These are phyloP conservation scores for Congeria kusceri DNA, from an alignment of 2,888 invertebrate species.

Conservation along the genomic window DNA sequence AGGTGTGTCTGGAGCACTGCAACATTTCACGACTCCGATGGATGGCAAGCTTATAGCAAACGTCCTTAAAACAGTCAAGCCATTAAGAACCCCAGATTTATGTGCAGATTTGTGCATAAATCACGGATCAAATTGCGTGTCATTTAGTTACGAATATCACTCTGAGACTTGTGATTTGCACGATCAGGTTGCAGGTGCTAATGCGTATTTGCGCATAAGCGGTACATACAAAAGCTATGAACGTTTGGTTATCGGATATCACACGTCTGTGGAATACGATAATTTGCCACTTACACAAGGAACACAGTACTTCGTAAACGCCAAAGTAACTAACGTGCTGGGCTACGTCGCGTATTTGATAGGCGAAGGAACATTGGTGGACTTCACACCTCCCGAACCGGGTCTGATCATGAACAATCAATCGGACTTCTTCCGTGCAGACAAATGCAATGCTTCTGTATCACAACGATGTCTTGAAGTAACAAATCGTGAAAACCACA, in stretches of 20 bases:
- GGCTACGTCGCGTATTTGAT: constrained; percentile 66
- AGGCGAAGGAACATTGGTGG: constrained; percentile 69
- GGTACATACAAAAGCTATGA: constrained; percentile 72
- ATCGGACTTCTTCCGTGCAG: constrained; percentile 53
- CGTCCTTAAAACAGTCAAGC: constrained; percentile 49
- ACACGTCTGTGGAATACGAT: constrained; percentile 57
- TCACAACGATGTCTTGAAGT: constrained; percentile 67
- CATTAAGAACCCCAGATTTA: constrained; percentile 27
- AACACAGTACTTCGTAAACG: constrained; percentile 69
- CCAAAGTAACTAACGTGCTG: constrained; percentile 64
- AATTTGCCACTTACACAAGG: constrained; percentile 65
- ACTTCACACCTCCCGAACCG: constrained; percentile 74
- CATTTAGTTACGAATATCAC: constrained; percentile 73
- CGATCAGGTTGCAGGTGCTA: constrained; percentile 66
- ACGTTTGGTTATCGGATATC: constrained; percentile 68
- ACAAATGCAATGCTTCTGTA: constrained; percentile 69
- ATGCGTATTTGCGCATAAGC: constrained; percentile 62
- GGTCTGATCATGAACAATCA: constrained; percentile 57
- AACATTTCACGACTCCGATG: constrained; percentile 62
- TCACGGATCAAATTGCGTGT: constrained; percentile 65
- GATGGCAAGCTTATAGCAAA: constrained; percentile 66
- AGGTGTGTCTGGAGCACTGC: constrained; percentile 40
- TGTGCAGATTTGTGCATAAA: constrained; percentile 68
- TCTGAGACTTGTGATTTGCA: constrained; percentile 72
- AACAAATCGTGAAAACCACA: constrained; percentile 66